These are phyloP conservation scores for Tragelaphus strepsiceros DNA, from an alignment of 2,113 vertebrate species.

Conservation along the genomic window DNA sequence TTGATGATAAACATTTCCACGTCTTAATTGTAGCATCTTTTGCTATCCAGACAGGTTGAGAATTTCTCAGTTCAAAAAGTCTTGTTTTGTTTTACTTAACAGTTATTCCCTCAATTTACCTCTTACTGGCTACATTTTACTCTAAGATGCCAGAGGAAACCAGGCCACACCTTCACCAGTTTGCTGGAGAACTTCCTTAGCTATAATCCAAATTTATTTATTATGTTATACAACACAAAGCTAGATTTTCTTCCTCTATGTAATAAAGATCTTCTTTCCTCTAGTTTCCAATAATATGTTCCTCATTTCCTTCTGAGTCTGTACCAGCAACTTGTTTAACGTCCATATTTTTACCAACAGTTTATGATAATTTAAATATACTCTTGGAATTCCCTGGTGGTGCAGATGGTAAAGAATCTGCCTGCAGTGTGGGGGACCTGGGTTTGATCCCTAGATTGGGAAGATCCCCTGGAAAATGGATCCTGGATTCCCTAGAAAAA, in stretches of 20 bases:
- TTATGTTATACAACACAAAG: not conserved
- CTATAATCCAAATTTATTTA: not conserved
- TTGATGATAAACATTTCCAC: not conserved
- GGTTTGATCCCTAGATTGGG: not conserved
- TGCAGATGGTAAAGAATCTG: not conserved
- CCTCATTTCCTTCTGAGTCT: not conserved
- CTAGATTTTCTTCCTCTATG: not conserved
- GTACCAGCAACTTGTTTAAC: not conserved
- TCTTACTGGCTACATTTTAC: not conserved
- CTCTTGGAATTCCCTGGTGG: not conserved
- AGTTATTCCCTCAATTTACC: not conserved
- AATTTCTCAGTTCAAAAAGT: not conserved
- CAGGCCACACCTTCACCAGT: not conserved
- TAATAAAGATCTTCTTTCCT: not conserved
- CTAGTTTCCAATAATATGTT: not conserved
- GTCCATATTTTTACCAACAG: not conserved
- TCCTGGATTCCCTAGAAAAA: not conserved
- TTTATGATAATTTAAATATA: not conserved
- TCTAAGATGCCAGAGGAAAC: not conserved
- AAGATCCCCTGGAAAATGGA: not conserved
- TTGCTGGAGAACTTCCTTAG: not conserved
- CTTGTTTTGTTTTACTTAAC: not conserved
- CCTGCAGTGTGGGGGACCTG: not conserved
- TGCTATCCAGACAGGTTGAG: not conserved
- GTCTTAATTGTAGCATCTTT: not conserved